These are phyloP conservation scores for Callospermophilus lateralis DNA, from an alignment of 2,113 vertebrate genomes.

Conservation along the genomic window DNA sequence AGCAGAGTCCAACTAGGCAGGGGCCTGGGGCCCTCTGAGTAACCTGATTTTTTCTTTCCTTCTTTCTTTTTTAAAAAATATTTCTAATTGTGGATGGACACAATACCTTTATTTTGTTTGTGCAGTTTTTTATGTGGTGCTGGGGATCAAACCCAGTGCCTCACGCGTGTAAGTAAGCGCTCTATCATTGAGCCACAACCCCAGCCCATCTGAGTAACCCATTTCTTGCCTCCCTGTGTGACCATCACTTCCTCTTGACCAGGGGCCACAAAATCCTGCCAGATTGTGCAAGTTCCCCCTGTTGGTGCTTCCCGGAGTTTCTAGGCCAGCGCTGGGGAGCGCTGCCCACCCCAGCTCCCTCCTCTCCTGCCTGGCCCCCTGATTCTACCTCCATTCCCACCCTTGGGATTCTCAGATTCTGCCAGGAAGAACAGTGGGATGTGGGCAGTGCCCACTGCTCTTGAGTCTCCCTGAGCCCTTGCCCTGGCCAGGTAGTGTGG, in stretches of 20 bases:
- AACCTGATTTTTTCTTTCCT: not conserved
- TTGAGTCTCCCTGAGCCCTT: no score
- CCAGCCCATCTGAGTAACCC: not conserved
- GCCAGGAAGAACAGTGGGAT: not conserved
- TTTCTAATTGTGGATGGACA: no score
- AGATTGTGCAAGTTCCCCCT: conserved; percentile 14
- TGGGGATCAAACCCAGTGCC: no score
- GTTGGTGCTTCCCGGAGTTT: not conserved
- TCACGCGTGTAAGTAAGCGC: no score
- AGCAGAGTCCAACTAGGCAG: not conserved
- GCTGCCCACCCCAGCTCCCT: not conserved
- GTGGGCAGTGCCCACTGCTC: not conserved
- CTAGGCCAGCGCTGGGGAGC: not conserved
- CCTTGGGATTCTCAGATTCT: not conserved
- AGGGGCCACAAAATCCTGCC: not conserved
- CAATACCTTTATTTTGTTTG: no score
- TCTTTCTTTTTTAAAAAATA: no score
- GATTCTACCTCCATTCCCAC: not conserved
- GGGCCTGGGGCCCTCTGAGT: not conserved
- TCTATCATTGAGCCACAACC: no score
- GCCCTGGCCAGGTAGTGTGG: no score
- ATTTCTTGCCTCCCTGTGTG: not conserved
- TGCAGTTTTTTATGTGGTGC: no score
- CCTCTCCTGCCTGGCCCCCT: not conserved
- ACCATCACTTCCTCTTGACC: conserved; percentile 29